phyloP scores from a whole-genome alignment of 2,113 vertebrate species.

The Cyprinodon variegatus region DNA sequence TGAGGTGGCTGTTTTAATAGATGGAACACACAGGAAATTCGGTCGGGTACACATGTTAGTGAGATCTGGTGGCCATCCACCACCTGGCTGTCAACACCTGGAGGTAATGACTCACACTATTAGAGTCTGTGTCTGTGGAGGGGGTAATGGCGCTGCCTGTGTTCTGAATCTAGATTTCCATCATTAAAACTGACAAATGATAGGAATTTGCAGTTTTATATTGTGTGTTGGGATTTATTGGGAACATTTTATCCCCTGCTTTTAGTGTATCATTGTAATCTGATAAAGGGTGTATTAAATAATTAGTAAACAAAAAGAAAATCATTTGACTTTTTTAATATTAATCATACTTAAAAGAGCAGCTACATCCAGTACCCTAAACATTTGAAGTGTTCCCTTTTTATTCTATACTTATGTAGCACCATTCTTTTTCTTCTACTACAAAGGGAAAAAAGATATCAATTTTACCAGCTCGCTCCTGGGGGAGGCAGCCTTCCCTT shows the following conservation, averaged over 20 bases:
- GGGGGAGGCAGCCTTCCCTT: conserved; percentile 1
- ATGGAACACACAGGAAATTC: conserved; percentile 22
- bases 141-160: not conserved
- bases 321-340: not conserved
- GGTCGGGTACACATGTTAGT: conserved; percentile 26
- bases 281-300: not conserved
- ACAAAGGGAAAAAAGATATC: not conserved
- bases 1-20: conserved; percentile 33
- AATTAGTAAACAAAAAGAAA: not conserved
- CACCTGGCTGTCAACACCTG: conserved; percentile 52
- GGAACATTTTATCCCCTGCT: not conserved
- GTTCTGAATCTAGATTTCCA: conserved; percentile 15
- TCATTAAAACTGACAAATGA: conserved; percentile 5
- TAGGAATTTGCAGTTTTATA: not conserved
- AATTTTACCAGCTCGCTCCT: not conserved
- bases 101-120: conserved; percentile 48
- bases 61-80: conserved; percentile 28
- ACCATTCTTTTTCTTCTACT: too few relatives aligned
- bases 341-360: not conserved
- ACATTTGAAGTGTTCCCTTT: not conserved
- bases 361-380: not conserved
- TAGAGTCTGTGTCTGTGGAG: not conserved
- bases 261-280: not conserved
- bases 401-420: too few relatives aligned
- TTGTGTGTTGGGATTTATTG: not conserved